A percentile compares a stretch with the other conserved stretches of the same genome.
These are phyloP conservation scores for Ploceus nigricollis DNA, from an alignment of 2,113 vertebrate species.

Conservation along the genomic window DNA sequence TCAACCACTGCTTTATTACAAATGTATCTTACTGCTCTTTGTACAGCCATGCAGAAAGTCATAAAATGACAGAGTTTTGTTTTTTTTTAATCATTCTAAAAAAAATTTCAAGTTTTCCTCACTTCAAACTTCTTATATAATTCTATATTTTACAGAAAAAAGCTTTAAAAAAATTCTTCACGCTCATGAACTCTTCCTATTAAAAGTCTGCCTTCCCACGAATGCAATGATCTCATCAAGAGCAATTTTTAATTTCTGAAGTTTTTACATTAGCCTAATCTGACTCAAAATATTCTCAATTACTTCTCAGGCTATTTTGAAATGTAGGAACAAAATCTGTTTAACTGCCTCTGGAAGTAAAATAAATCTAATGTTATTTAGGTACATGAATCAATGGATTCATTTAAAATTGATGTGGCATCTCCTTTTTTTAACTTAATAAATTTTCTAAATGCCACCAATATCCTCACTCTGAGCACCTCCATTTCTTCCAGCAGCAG, in stretches of 20 bases:
- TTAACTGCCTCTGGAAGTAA: neutral
- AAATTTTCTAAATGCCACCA: neutral
- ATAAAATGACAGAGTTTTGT: neutral
- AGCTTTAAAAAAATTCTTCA: neutral
- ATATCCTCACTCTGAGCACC: neutral
- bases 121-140: neutral
- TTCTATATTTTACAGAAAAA: neutral
- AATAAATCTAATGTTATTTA: neutral
- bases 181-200: neutral
- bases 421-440: constrained; percentile 1
- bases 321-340: neutral
- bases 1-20: neutral
- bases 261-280: neutral
- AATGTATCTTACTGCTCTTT: neutral
- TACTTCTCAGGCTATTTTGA: constrained; percentile 1
- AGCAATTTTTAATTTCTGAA: constrained; percentile 9
- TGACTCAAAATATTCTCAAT: constrained; percentile 5
- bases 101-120: neutral
- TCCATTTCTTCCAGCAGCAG: neutral
- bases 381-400: neutral
- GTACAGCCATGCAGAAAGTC: neutral
- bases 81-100: neutral
- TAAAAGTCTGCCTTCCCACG: neutral
- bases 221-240: neutral
- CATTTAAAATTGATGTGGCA: neutral